Conservation (phyloP, 2,113 vertebrate genomes). For the Pandion haliaetus region DNA sequence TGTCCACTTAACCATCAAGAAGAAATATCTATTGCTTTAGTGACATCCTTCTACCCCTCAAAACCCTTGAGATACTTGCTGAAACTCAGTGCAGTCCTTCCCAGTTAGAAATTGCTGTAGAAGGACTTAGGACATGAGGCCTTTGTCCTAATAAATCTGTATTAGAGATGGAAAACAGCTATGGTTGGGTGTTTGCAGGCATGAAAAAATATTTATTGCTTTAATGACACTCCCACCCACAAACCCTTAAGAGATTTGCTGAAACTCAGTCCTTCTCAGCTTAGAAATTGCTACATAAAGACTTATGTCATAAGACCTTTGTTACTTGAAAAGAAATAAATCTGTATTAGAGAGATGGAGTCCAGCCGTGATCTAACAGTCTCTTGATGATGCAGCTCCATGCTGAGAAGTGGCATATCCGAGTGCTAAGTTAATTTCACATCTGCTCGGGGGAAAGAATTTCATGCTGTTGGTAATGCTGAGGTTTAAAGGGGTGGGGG, state of each 20-base stretch:
- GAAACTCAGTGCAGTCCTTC: not conserved
- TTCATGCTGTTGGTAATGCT: not conserved
- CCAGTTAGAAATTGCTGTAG: not conserved
- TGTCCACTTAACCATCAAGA: not conserved
- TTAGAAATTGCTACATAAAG: not conserved
- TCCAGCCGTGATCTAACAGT: rapidly evolving
- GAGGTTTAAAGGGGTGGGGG: not conserved
- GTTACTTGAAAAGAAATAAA: not conserved
- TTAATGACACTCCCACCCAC: not conserved
- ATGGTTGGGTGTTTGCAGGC: not conserved
- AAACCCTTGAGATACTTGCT: not conserved
- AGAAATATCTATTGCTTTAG: not conserved
- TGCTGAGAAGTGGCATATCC: not conserved
- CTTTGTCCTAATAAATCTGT: not conserved
- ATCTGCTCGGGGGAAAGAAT: not conserved
- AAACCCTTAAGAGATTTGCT: not conserved
- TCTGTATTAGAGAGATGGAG: not conserved
- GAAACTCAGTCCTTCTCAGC: not conserved
- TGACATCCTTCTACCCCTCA: not conserved
- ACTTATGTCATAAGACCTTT: not conserved
- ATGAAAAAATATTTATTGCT: not conserved
- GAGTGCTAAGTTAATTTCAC: not conserved
- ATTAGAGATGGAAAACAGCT: not conserved
- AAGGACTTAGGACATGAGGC: not conserved
- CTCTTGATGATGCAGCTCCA: not conserved